Evolutionary conservation across 2,113 vertebrate genomes (phyloP).

Genomic region (Entelurus aequoreus): DNA sequence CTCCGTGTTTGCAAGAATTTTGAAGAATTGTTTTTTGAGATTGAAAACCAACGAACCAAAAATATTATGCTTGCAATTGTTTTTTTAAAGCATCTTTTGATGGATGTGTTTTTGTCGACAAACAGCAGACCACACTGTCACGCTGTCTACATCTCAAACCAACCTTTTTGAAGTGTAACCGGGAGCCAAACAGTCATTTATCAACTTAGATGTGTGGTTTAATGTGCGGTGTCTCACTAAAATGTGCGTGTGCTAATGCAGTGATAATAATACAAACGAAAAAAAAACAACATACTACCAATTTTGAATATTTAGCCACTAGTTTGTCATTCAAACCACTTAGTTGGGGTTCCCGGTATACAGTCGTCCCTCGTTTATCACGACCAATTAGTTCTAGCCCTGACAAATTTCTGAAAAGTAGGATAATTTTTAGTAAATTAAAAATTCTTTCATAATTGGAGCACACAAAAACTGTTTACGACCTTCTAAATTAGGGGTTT

Average conservation of each 20-base stretch:
- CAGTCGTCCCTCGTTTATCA: too few species aligned
- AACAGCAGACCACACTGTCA: neutral
- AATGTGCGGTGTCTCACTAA: too few species aligned
- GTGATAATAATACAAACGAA: too few species aligned
- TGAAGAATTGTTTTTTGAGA: neutral
- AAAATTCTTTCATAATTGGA: too few species aligned
- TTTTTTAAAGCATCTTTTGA: neutral
- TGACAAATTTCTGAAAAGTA: too few species aligned
- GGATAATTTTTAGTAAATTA: neutral
- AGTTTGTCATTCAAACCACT: too few species aligned
- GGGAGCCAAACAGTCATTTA: neutral
- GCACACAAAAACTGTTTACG: too few species aligned
- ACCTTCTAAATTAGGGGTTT: too few species aligned
- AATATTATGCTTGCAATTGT: neutral
- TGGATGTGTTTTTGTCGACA: neutral
- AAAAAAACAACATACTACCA: too few species aligned
- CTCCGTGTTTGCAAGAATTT: neutral
- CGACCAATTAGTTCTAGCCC: too few species aligned
- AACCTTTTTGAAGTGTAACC: neutral
- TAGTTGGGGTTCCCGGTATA: neutral
- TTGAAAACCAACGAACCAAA: neutral
- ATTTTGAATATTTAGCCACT: too few species aligned
- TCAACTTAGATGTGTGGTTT: neutral
- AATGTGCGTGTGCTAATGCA: too few species aligned
- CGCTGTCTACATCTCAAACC: neutral